Base-by-base conservation (phyloP, 2,797 vertebrate species). In the Catostomus latipinnis region DNA sequence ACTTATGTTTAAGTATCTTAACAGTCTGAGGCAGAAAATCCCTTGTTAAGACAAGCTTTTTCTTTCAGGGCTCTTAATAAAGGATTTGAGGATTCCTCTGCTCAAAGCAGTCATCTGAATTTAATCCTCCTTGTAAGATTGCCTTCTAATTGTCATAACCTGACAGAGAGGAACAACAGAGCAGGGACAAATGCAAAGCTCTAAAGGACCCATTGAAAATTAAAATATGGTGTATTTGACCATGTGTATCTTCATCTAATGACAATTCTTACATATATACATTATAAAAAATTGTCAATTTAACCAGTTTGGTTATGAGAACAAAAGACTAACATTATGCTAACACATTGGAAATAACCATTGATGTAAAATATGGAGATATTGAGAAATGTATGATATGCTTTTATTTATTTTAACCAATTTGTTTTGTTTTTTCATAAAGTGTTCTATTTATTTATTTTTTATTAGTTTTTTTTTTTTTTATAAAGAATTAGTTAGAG, bases 41-140 rank as follows among this genome's bases (percentile, higher is more conserved):
- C 77, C 60, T 68, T 83, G 74, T 81, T 77, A 80, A 81, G 71
- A 80, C 62, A 18, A n/a, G 62, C 75, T 81, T 71, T 56, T 65
- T 52, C 22, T 78, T 74, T 68, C 79, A 78, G 67, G 54, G 70
- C 22, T 78, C 8, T 84, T 84, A 66, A 84, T 84, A 56, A 50
- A 76, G 74, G 79, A 84, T 79, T 84, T 82, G 60, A 76, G 60
- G 65, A 66, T 67, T 80, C 67, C 53, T 78, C 50, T 78, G 72
- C 43, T 72, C 65, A 54, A 70, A 78, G 62, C 76, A 74, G 63
- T 81, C 71, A 82, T 86, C 71, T 83, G 81, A 50, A 86, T 82
- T 83, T 83, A 85, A 85, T 87, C 83, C 83, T 76, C 50, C 71
- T 71, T 80, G 63, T 66, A 76, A 71, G 79, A 85, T 83, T 85